Evolutionary conservation across 2,888 invertebrate species (phyloP), one percentile per base, ranked within the genome.

Genomic region (Clepsis dumicolana): DNA sequence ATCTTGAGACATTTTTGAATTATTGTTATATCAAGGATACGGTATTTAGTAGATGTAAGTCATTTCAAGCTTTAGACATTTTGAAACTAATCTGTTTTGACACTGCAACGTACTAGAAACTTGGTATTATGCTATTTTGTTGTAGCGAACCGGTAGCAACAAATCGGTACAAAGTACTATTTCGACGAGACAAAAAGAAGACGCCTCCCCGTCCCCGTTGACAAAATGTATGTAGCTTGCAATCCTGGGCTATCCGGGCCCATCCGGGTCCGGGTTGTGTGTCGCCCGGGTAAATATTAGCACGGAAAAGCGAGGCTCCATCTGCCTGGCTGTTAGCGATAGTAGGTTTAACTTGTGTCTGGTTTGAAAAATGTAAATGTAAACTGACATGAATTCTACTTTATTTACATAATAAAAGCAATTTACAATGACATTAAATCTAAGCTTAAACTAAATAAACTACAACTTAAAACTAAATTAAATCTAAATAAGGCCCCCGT

Each of bases 211-310:
- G 3, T 8, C 10, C 21, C 18, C 8, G 48, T 21, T 21, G 48
- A 21, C 21, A 21, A 21, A n/a, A 48, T 48, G 21, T 21, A 21
- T 21, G 21, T 48, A 48, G 7, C 48, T 21, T 48, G 10, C 48
- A 48, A 21, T 48, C 21, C 48, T 21, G 21, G 21, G 48, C 48
- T 21, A 48, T 18, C 48, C 48, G 16, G 7, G 41, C 41, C 41
- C 18, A 54, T n/a, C n/a, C n/a, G 18, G 29, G 4, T n/a, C n/a
- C n/a, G 29, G 54, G 1, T 16, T 53, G 25, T 18, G 29, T 25
- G 53, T 16, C n/a, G 32, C 14, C 35, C 32, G 14, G 32, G 41
- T 52, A 68, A 68, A 68, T 59, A 68, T 68, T 68, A 63, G 63
- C 63, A 52, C 57, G 50, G 62, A 48, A 63, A 63, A 57, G 12